Evolutionary conservation across 2,797 vertebrate genomes (phyloP).

Genomic region (Rhyacichthys aspro): DNA sequence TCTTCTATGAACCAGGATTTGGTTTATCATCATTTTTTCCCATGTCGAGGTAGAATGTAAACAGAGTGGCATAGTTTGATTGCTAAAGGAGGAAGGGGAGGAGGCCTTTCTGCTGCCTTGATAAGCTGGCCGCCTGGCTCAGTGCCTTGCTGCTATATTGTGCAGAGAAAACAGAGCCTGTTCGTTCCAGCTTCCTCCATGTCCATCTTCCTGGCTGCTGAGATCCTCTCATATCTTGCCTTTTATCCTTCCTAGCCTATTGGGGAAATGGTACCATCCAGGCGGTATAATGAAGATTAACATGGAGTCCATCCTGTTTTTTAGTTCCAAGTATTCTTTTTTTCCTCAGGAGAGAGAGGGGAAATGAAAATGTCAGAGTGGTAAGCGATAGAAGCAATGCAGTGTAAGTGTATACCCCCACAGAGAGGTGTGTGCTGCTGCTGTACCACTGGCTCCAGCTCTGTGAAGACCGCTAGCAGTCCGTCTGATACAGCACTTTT

Average conservation of each 20-base stretch:
- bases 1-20: not conserved
- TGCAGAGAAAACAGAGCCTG: slow-evolving; percentile 51
- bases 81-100: not conserved
- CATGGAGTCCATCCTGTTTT: slow-evolving; percentile 35
- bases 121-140: slow-evolving; percentile 34
- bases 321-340: slow-evolving; percentile 2
- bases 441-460: slow-evolving; percentile 30
- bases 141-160: slow-evolving; percentile 35
- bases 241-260: slow-evolving; percentile 13
- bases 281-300: slow-evolving; percentile 21
- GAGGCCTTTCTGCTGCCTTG: slow-evolving; percentile 15
- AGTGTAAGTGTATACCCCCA: slow-evolving; percentile 66
- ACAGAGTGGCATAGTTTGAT: slow-evolving; percentile 10
- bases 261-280: slow-evolving; percentile 47
- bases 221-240: slow-evolving; percentile 23
- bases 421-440: slow-evolving; percentile 46
- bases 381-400: slow-evolving; percentile 65
- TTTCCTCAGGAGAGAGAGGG: slow-evolving; percentile 36
- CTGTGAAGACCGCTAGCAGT: slow-evolving; percentile 54
- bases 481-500: slow-evolving; percentile 73
- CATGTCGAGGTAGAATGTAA: slow-evolving; percentile 9
- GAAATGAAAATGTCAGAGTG: slow-evolving; percentile 57
- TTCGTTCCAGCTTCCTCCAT: slow-evolving; percentile 38
- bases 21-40: slow-evolving; percentile 12
- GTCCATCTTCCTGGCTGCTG: slow-evolving; percentile 35